Base-by-base conservation (phyloP, 2,113 vertebrate species). In the Mionectes macconnelli region DNA sequence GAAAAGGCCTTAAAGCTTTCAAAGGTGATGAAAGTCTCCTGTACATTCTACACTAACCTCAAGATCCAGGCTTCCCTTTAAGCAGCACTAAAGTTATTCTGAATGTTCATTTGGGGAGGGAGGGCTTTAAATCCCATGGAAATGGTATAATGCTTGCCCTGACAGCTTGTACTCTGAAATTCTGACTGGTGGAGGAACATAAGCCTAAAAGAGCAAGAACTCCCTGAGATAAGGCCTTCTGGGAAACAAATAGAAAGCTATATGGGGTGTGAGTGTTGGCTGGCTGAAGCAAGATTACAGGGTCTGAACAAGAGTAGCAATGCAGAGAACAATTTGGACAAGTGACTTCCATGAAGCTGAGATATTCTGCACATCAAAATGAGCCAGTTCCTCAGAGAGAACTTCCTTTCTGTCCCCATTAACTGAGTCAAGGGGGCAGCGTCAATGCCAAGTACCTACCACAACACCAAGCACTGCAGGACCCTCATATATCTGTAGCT, bases 251-350 rank as follows among this genome's bases (percentile, higher is more conserved):
- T 10, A 16, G 9, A 77, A 77, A 75, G 25, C 14, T 56, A 4
- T 31, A 47, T 0, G 3, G 4, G 4, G 6, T 44, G 3, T 2
- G 4, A 75, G 23, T 62, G 6, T 6, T 44, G 9, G 11, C 30
- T 68, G 47, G 28, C 44, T 87, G 50, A 75, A 93, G 30, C 19
- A 64, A 77, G 59, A 64, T 59, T n/a, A 45, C 20, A 73, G n/a
- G 12, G 28, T 28, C 44, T 73, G 44, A 87, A 50, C 14, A 59
- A 22, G 16, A 37, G 5, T 3, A 50, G 8, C 25, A 63, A 84
- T 35, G 22, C 20, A 68, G n/a, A 86, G 27, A 67, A 53, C 6
- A 49, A 13, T 8, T 11, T 31, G 23, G n/a, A 39, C 17, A 62
- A 74, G 33, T 12, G 22, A 52, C 7, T 1, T 44, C 10, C n/a